Conservation (phyloP, 2,888 invertebrate species). For the Meiosimyza decipiens region DNA sequence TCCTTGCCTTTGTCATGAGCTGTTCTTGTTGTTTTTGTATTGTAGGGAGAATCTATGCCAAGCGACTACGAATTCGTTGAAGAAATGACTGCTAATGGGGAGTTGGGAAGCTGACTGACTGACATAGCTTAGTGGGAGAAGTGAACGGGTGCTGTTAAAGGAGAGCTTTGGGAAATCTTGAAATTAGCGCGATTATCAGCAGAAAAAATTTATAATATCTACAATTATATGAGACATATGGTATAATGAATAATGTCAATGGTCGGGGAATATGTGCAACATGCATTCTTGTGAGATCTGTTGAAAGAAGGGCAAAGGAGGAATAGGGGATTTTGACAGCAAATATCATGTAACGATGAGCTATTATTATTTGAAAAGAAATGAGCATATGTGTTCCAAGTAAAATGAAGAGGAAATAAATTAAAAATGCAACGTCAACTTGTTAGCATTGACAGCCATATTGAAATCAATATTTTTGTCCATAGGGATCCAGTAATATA, state of each 20-base stretch:
- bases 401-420: background rate
- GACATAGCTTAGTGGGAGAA: background rate
- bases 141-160: constrained; percentile 32
- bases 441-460: constrained; percentile 6
- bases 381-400: background rate
- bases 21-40: constrained; percentile 5
- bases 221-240: constrained; percentile 18
- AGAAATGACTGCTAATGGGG: background rate
- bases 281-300: background rate
- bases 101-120: background rate
- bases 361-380: background rate
- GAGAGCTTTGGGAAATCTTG: constrained; percentile 63
- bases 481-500: constrained; percentile 3
- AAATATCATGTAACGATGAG: background rate
- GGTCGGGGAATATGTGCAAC: background rate
- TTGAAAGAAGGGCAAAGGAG: background rate
- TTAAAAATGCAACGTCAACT: background rate
- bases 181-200: constrained; percentile 65
- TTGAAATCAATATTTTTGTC: constrained; percentile 14
- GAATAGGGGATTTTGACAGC: background rate
- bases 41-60: constrained; percentile 19
- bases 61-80: constrained; percentile 2
- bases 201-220: constrained; percentile 32
- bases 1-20: constrained; percentile 23
- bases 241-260: constrained; percentile 1